Evolutionary conservation across 2,797 vertebrate species (phyloP).

Genomic region (Zalophus californianus): DNA sequence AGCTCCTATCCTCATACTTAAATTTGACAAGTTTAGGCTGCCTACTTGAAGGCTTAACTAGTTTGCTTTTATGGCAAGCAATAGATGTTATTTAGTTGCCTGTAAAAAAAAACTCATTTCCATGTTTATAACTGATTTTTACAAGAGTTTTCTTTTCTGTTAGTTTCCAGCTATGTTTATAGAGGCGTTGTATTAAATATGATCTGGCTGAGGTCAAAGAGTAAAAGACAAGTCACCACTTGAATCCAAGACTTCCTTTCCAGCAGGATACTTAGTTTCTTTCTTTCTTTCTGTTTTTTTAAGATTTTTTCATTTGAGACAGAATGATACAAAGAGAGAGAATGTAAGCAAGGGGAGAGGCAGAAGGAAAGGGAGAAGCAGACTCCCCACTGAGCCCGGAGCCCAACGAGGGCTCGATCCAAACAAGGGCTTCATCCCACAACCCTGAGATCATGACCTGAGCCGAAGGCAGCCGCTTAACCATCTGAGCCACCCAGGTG

Average conservation of each 20-base stretch:
- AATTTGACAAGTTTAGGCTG: slow-evolving; percentile 71
- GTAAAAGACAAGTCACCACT: slow-evolving; percentile 11
- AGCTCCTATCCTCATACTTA: slow-evolving; percentile 46
- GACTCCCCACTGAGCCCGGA: too few relatives aligned
- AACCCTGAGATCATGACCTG: too few relatives aligned
- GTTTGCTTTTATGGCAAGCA: slow-evolving; percentile 69
- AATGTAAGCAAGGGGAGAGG: too few relatives aligned
- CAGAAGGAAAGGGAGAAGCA: too few relatives aligned
- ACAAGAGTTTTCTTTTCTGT: slow-evolving; percentile 55
- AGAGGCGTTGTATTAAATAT: not conserved
- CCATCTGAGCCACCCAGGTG: too few relatives aligned
- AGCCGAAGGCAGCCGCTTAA: too few relatives aligned
- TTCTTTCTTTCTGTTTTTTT: too few relatives aligned
- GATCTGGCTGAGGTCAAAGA: slow-evolving; percentile 14
- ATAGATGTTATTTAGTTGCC: slow-evolving; percentile 59
- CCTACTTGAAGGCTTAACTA: slow-evolving; percentile 68
- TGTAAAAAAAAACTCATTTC: slow-evolving; percentile 33
- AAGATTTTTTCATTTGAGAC: too few relatives aligned
- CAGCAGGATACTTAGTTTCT: not conserved
- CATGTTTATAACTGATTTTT: slow-evolving; percentile 53
- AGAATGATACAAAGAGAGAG: too few relatives aligned
- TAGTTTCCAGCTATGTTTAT: slow-evolving; percentile 58
- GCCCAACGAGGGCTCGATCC: too few relatives aligned
- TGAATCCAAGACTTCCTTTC: slow-evolving; percentile 21
- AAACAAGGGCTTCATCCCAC: too few relatives aligned